Base-by-base conservation (phyloP, 2,888 invertebrate species). In the Drosophila stalkeri region DNA sequence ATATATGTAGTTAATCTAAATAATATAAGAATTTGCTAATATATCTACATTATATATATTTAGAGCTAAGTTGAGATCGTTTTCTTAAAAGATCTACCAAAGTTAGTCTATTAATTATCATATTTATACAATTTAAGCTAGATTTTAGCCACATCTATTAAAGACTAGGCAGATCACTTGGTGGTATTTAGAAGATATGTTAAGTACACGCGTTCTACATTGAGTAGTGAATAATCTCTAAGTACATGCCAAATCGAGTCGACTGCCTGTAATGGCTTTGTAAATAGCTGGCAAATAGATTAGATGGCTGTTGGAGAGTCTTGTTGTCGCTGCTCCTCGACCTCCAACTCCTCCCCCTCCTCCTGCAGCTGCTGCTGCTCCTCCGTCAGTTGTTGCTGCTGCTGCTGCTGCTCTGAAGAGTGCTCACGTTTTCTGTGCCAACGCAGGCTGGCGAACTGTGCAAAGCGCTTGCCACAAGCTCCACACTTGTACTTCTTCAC, bases 401-500 rank as follows among this genome's bases (percentile, higher is more conserved):
- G 27, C 39, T 55, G 63, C 18, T 72, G 65, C 12, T 68, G 65
- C 11, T 82, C 75, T 11, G 55, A 9, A 33, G 47, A 62, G 49
- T 87, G 86, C 37, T 70, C 81, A 1, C 86, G 81, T 46, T 82
- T 85, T 27, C 75, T 82, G 67, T 91, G 92, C 89, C 91, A 91
- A 16, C 90, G 87, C 18, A 91, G 66, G 35, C 92, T 90, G 35
- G 91, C 86, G 54, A 89, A 86, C 75, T 92, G 91, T 5, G 91
- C 91, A 57, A 91, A 91, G 12, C 91, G 76, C 41, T 86, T 87
- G 66, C 80, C 82, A 60, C 91, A 92, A 9, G 65, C 43, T 8
- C 67, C 77, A 72, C 91, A 91, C 73, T 91, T 91, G 72, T 91
- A 91, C 65, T 91, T 92, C 79, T 90, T 90, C 33, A 85, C 79